These are phyloP conservation scores for Limnephilus rhombicus DNA, from an alignment of 2,888 invertebrate species.

Conservation along the genomic window DNA sequence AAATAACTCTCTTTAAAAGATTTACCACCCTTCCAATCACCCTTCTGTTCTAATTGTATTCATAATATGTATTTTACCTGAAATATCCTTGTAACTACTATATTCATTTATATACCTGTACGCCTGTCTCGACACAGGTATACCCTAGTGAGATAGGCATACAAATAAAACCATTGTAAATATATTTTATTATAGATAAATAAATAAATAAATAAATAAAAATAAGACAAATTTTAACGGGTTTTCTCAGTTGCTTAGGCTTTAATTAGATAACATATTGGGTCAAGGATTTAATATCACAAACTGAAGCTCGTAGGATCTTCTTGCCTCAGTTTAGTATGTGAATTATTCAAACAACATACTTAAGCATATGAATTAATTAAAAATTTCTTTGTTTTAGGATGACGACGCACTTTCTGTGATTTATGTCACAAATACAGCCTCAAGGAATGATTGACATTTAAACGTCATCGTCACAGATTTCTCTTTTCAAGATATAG, in stretches of 20 bases:
- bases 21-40: no score
- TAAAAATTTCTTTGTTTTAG: not conserved
- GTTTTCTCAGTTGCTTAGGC: not conserved
- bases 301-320: not conserved
- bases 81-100: no score
- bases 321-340: not conserved
- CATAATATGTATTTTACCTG: no score
- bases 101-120: no score
- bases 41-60: no score
- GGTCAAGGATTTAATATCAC: not conserved
- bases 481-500: slow-evolving; percentile 21
- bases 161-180: no score
- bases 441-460: slow-evolving; percentile 19
- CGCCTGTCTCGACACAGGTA: no score
- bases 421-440: not conserved
- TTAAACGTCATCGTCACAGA: not conserved
- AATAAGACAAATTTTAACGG: no score
- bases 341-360: not conserved
- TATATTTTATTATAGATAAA: no score
- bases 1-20: no score
- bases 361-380: not conserved
- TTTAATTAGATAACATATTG: not conserved
- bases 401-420: not conserved
- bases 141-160: no score
- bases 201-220: no score